Evolutionary conservation across 1,140 invertebrate genomes (phyloP), one percentile per base, ranked within the genome.

Genomic region (Bombus pascuorum): DNA sequence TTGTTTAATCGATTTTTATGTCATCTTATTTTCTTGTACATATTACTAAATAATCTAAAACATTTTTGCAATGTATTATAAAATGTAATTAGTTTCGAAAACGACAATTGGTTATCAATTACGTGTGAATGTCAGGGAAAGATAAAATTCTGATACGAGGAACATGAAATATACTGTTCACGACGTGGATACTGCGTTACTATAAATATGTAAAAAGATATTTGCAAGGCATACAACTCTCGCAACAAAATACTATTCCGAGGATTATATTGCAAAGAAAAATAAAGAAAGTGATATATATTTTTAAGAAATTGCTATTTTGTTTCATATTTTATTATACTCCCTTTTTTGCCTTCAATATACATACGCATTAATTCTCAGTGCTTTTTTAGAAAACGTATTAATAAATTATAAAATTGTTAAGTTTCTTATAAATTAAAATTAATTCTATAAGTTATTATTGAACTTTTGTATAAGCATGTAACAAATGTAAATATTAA

Each of bases 251-350:
- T 76, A 90, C 81, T 91, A 84, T 91, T 88, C 83, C 78, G 86
- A 92, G 88, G 87, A 91, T 91, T 91, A 91, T 87, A 89, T 88
- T 85, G 72, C 76, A 85, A 91, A 91, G 87, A 90, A 92, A 83
- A 92, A 92, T 90, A 93, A 92, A 92, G 86, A 91, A 88, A 93
- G 87, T 90, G 91, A 91, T 91, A 92, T 93, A 93, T 92, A 92
- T 93, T 93, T 93, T 93, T 91, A 92, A 92, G 86, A 91, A 92
- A 91, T 78, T 65, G 85, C 65, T 62, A 74, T 59, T 80, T 39
- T 73, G 62, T 76, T 84, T 86, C 28, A 47, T 62, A 62, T 76
- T 85, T 90, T 87, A 90, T 83, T 89, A 53, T 44, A 62, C 76
- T 84, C 86, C 70, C 65, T 53, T 81, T 37, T 82, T 68, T 22